Percentiles rank a stretch among this genome's conserved stretches.
phyloP scores from a whole-genome alignment of 2,797 vertebrate species.

The Platyrinchus mystaceus region DNA sequence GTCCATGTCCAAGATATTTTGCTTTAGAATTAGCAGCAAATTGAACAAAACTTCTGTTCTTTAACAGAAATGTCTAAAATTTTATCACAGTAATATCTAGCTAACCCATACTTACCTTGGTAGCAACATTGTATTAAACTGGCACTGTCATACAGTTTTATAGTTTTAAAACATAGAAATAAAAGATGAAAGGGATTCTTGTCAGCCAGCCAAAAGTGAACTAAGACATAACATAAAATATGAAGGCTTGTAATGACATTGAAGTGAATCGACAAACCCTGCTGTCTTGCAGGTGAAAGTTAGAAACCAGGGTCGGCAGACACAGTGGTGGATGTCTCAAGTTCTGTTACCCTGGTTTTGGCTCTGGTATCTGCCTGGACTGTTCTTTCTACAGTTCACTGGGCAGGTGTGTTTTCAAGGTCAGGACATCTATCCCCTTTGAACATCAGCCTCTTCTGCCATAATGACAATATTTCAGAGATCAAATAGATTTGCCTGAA shows the following conservation, averaged over 20 bases:
- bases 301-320: not conserved
- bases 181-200: not conserved
- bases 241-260: not conserved
- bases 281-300: not conserved
- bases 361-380: not conserved
- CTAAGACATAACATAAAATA: not conserved
- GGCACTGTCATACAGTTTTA: not conserved
- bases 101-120: not conserved
- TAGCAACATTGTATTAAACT: not conserved
- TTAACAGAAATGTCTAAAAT: not conserved
- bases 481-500: slow-evolving; percentile 37
- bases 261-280: not conserved
- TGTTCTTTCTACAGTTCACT: not conserved
- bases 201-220: not conserved
- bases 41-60: not conserved
- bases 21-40: not conserved
- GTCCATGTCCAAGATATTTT: not conserved
- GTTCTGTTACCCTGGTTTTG: not conserved
- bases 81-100: not conserved
- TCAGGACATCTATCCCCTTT: not conserved
- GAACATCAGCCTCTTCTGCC: not conserved
- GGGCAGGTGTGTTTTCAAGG: not conserved
- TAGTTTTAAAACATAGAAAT: not conserved
- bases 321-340: not conserved
- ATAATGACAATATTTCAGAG: not conserved